Evolutionary conservation across 2,113 vertebrate genomes (phyloP).

Genomic region (Numenius arquata): DNA sequence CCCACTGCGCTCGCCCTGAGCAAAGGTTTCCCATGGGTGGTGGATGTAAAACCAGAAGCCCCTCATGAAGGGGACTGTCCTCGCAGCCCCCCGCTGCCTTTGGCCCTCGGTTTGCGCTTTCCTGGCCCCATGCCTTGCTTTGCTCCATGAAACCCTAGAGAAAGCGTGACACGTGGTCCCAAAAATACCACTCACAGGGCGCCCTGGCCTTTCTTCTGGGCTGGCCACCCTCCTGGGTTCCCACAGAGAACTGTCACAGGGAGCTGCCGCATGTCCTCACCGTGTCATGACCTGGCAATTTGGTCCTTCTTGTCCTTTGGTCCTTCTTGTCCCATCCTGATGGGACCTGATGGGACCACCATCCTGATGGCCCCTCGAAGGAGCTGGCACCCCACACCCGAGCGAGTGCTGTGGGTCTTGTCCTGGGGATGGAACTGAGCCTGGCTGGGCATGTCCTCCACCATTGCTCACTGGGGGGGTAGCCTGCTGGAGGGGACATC

Average conservation of each 20-base stretch:
- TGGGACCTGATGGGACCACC: too few relatives aligned
- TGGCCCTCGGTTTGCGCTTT: not conserved
- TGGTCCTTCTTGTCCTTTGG: accelerated
- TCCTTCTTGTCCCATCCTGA: not conserved
- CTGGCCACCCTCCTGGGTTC: not conserved
- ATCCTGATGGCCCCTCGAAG: accelerated
- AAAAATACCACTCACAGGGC: not conserved
- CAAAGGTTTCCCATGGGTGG: not conserved
- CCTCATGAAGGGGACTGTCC: not conserved
- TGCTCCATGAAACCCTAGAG: not conserved
- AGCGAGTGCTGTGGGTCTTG: not conserved
- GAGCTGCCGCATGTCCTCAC: not conserved
- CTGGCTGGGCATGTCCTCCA: not conserved
- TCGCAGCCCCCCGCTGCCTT: accelerated
- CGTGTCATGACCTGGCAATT: accelerated
- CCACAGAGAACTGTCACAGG: accelerated
- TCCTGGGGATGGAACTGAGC: not conserved
- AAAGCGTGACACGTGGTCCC: not conserved
- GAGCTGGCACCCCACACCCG: accelerated
- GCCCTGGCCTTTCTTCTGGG: not conserved
- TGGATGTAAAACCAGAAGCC: not conserved
- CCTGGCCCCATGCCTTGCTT: not conserved
- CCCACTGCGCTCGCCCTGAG: accelerated
- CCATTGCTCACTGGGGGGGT: accelerated
- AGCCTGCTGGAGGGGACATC: not conserved